phyloP scores from a whole-genome alignment of 2,797 vertebrate genomes.

The Lagorchestes hirsutus region DNA sequence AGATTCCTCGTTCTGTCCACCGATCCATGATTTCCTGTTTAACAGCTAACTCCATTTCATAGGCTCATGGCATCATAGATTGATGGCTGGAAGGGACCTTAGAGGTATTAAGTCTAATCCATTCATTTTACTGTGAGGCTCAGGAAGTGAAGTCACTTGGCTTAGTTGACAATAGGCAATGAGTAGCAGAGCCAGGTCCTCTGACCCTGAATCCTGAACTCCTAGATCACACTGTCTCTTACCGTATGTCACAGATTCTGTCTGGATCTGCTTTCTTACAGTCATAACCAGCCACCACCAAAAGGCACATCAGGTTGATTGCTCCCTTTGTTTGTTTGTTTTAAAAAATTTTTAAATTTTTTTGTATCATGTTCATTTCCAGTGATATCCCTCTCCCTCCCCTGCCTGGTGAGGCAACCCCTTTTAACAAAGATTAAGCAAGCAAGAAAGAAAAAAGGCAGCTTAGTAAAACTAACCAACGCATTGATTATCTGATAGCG shows the following conservation, averaged over 20 bases:
- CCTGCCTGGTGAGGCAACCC: not conserved
- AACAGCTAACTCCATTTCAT: not conserved
- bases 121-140: not conserved
- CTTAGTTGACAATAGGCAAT: not conserved
- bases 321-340: not conserved
- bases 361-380: not conserved
- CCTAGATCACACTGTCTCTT: not conserved
- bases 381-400: not conserved
- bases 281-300: not conserved
- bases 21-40: not conserved
- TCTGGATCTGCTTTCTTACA: not conserved
- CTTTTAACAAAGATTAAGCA: not conserved
- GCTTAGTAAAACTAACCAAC: not conserved
- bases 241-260: not conserved
- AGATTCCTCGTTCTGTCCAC: not conserved
- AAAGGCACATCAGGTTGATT: not conserved
- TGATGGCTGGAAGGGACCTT: not conserved
- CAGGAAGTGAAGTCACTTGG: not conserved
- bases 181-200: not conserved
- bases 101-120: not conserved
- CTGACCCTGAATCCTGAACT: not conserved
- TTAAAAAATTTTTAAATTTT: not conserved
- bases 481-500: not conserved
- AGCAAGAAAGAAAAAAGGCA: not conserved
- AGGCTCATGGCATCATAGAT: not conserved